A percentile compares a stretch with the other conserved stretches of the same genome.
phyloP scores from a whole-genome alignment of 2,888 invertebrate genomes.

The Machimus atricapillus region DNA sequence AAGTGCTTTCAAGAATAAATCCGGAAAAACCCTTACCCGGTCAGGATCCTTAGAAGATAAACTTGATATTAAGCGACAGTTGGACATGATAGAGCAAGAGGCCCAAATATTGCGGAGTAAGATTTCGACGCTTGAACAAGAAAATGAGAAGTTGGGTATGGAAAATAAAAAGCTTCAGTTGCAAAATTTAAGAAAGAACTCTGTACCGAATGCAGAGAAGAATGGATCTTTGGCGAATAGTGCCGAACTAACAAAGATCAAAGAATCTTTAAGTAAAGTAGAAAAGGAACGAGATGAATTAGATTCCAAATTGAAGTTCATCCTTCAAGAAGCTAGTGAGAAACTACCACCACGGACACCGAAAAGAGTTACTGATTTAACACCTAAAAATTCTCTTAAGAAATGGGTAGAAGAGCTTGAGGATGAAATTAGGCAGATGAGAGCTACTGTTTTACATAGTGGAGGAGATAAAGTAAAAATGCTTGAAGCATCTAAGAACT shows the following conservation, averaged over 20 bases:
- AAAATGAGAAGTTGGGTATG: constrained; percentile 76
- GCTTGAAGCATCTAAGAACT: constrained; percentile 71
- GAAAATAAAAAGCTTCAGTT: constrained; percentile 76
- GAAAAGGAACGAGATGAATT: constrained; percentile 73
- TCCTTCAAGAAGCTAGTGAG: constrained; percentile 71
- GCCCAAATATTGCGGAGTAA: constrained; percentile 72
- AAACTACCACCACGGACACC: constrained; percentile 74
- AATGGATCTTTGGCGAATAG: constrained; percentile 58
- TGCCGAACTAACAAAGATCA: constrained; percentile 66
- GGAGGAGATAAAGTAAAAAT: constrained; percentile 63
- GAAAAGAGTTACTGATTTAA: constrained; percentile 74
- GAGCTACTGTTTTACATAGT: constrained; percentile 60
- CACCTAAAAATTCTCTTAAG: constrained; percentile 65
- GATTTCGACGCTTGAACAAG: constrained; percentile 73
- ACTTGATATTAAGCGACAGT: constrained; percentile 75
- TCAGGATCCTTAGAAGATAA: constrained; percentile 44
- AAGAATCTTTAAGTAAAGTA: constrained; percentile 65
- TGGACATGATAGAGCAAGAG: constrained; percentile 81
- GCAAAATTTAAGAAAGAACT: constrained; percentile 64
- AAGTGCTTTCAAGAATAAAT: constrained; percentile 67
- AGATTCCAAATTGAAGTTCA: constrained; percentile 69
- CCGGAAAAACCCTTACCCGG: constrained; percentile 1
- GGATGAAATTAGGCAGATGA: constrained; percentile 75
- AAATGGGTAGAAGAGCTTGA: constrained; percentile 88
- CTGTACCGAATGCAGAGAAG: constrained; percentile 48